These are phyloP conservation scores for Elysia crispata DNA, from an alignment of 2,888 invertebrate species.

Conservation along the genomic window DNA sequence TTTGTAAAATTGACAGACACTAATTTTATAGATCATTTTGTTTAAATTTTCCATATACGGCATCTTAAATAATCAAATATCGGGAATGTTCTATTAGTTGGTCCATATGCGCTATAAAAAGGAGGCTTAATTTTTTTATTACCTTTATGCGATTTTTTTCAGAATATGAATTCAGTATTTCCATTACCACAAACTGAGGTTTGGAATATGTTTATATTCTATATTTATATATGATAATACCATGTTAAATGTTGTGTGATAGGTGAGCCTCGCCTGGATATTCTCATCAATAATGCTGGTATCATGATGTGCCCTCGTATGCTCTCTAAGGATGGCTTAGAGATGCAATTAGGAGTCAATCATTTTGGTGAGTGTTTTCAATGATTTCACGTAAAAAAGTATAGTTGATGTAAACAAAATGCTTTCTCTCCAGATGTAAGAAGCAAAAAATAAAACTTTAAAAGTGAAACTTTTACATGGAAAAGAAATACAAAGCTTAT, in stretches of 20 bases:
- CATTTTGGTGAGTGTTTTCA: conserved; percentile 70
- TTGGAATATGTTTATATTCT: neutral
- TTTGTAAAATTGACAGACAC: too few species aligned
- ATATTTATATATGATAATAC: neutral
- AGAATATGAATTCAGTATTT: neutral
- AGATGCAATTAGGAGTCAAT: conserved; percentile 77
- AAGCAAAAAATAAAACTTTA: neutral
- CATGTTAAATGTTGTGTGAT: neutral
- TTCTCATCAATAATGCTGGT: conserved; percentile 77
- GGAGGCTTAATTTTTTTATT: neutral
- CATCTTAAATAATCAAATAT: too few species aligned
- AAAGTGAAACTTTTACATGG: too few species aligned
- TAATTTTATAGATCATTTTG: too few species aligned
- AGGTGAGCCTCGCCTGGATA: conserved; percentile 69
- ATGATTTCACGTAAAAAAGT: too few species aligned
- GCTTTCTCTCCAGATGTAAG: neutral
- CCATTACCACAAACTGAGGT: neutral
- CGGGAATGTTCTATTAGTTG: too few species aligned
- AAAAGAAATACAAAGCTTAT: too few species aligned
- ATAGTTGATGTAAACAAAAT: conserved; percentile 3
- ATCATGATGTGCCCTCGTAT: conserved; percentile 70
- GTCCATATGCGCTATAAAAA: too few species aligned
- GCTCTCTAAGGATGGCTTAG: conserved; percentile 74
- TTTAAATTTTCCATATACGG: too few species aligned
- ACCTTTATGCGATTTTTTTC: neutral